phyloP scores from a whole-genome alignment of 1,140 invertebrate genomes.

The Neodiprion pinetum region DNA sequence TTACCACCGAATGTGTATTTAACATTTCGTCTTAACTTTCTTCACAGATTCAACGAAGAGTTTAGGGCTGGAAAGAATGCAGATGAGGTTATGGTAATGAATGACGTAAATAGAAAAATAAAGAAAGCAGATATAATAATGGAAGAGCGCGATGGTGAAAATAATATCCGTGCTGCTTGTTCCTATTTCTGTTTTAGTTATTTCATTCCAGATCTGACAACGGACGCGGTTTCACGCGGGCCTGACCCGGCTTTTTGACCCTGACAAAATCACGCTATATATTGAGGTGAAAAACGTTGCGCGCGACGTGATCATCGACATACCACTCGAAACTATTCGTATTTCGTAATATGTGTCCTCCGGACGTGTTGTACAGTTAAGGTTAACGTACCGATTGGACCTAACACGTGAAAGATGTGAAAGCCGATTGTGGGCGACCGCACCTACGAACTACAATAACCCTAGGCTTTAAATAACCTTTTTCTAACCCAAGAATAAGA shows the following conservation, averaged over 20 bases:
- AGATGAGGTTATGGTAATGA: background rate
- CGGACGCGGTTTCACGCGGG: too few relatives aligned
- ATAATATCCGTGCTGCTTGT: too few relatives aligned
- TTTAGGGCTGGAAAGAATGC: background rate
- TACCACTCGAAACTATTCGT: too few relatives aligned
- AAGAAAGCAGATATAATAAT: background rate
- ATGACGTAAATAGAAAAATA: background rate
- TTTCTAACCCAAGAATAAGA: constrained; percentile 7
- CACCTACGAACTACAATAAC: constrained; percentile 5
- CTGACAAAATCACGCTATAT: background rate
- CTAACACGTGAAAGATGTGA: constrained; percentile 1
- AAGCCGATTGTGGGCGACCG: background rate
- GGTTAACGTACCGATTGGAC: background rate
- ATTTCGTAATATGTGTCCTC: too few relatives aligned
- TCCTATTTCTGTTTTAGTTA: too few relatives aligned
- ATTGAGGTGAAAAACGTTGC: too few relatives aligned
- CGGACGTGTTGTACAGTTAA: background rate
- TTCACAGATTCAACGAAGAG: background rate
- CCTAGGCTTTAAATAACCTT: constrained; percentile 2
- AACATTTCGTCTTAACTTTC: background rate
- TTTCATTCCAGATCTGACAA: too few relatives aligned
- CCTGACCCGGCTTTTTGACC: too few relatives aligned
- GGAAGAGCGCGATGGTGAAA: too few relatives aligned
- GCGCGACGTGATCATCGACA: too few relatives aligned
- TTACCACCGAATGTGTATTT: constrained; percentile 3